phyloP scores from a whole-genome alignment of 2,797 vertebrate genomes.

The Muraenolepis orangiensis region DNA sequence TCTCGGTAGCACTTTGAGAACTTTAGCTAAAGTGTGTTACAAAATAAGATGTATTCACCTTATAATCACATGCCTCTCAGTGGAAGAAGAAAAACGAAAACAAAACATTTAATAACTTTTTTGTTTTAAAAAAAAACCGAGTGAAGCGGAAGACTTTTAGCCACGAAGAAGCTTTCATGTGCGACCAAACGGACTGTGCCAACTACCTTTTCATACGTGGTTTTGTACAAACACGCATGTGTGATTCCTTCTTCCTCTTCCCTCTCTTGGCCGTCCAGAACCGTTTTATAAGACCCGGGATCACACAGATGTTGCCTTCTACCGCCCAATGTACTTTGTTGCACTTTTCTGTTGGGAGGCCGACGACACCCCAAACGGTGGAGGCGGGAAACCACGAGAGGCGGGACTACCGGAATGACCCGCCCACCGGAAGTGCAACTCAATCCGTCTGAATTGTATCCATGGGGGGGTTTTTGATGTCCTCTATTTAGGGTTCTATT shows the following conservation, averaged over 20 bases:
- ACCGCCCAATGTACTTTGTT: slow-evolving; percentile 57
- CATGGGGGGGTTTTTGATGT: background rate
- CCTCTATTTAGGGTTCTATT: background rate
- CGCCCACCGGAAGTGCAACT: slow-evolving; percentile 34
- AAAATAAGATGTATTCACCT: background rate
- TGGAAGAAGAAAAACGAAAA: background rate
- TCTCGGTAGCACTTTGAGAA: background rate
- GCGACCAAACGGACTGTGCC: slow-evolving; percentile 84
- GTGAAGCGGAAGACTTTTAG: slow-evolving; percentile 51
- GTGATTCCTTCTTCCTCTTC: slow-evolving; percentile 45
- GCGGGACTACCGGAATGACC: slow-evolving; percentile 19
- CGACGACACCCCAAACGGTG: slow-evolving; percentile 16
- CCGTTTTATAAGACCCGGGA: slow-evolving; percentile 20
- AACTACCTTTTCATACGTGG: slow-evolving; percentile 67
- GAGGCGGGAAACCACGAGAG: slow-evolving; percentile 39
- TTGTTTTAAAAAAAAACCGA: slow-evolving; percentile 29
- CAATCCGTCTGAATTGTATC: slow-evolving; percentile 40
- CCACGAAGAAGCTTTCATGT: slow-evolving; percentile 67
- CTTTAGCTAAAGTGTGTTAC: background rate
- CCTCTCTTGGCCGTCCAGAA: background rate
- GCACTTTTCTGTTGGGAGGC: slow-evolving; percentile 64
- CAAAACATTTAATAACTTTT: background rate
- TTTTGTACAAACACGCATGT: slow-evolving; percentile 66
- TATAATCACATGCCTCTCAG: slow-evolving; percentile 24
- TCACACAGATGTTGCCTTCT: slow-evolving; percentile 70